Evolutionary conservation across 35 echinoderm and acorn worm species (phyloP).

Genomic region (Nesometra sesokonis): DNA sequence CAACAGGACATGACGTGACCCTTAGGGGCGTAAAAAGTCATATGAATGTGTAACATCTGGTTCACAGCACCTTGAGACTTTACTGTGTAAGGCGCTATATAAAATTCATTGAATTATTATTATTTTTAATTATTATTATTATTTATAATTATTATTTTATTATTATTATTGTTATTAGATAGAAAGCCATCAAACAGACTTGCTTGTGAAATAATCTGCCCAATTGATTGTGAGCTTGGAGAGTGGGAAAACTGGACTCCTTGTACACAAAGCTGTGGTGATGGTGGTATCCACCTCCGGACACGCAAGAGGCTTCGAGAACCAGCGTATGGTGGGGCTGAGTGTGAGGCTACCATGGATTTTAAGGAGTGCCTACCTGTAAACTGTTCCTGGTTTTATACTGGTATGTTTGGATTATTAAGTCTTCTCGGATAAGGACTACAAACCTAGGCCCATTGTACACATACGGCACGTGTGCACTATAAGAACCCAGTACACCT

Average conservation of each 20-base stretch:
- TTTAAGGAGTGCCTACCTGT: slow-evolving; percentile 56
- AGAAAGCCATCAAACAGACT: slow-evolving; percentile 18
- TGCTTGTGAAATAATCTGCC: slow-evolving; percentile 65
- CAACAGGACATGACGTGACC: too few species aligned
- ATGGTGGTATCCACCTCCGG: slow-evolving; percentile 48
- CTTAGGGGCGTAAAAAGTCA: too few species aligned
- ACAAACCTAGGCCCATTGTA: too few species aligned
- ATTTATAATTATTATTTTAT: neutral
- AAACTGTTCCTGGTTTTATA: slow-evolving; percentile 84
- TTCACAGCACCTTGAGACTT: too few species aligned
- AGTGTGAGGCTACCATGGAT: slow-evolving; percentile 50
- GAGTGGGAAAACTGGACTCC: slow-evolving; percentile 92
- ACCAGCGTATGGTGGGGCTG: slow-evolving; percentile 31
- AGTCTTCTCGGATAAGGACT: too few species aligned
- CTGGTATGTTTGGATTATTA: slow-evolving; percentile 37
- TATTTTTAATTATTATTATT: too few species aligned
- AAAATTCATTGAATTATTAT: too few species aligned
- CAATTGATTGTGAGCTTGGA: slow-evolving; percentile 75
- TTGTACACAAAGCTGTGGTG: slow-evolving; percentile 72
- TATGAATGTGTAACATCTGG: too few species aligned
- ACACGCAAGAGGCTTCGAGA: slow-evolving; percentile 35
- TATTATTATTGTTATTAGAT: too few species aligned
- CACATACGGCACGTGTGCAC: too few species aligned
- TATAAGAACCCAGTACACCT: too few species aligned
- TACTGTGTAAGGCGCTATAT: too few species aligned